Evolutionary conservation across 2,113 vertebrate species (phyloP).

Genomic region (Hypomesus transpacificus): DNA sequence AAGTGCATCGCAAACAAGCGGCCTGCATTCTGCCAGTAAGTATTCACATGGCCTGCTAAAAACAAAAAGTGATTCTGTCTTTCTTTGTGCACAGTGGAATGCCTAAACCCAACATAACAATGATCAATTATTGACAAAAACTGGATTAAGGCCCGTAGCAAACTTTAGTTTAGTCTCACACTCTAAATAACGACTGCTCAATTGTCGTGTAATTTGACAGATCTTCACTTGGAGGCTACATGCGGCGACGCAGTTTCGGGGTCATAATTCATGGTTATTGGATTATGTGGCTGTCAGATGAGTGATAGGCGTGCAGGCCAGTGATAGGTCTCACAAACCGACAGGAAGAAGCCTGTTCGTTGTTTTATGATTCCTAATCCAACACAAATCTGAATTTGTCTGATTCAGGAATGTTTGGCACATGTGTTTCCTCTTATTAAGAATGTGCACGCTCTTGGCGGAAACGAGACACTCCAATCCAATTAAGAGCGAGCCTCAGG

Average conservation of each 20-base stretch:
- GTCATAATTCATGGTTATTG: slow-evolving; percentile 50
- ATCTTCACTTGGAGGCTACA: slow-evolving; percentile 30
- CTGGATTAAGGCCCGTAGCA: no score
- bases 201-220: slow-evolving; percentile 7
- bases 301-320: slow-evolving; percentile 22
- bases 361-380: slow-evolving; percentile 45
- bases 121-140: no score
- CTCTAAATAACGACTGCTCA: neutral
- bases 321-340: slow-evolving; percentile 16
- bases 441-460: slow-evolving; percentile 38
- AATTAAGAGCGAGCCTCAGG: slow-evolving; percentile 58
- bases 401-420: slow-evolving; percentile 47
- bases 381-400: slow-evolving; percentile 45
- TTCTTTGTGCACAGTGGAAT: no score
- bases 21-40: neutral
- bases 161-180: neutral
- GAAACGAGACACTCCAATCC: slow-evolving; percentile 62
- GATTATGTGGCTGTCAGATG: slow-evolving; percentile 44
- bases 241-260: slow-evolving; percentile 12
- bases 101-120: no score
- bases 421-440: slow-evolving; percentile 72
- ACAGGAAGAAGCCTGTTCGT: slow-evolving; percentile 31
- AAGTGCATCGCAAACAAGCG: slow-evolving; percentile 38
- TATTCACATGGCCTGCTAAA: no score
- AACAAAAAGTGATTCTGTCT: no score